Conservation (phyloP, 2,888 invertebrate species). For the Mylabris sibirica region DNA sequence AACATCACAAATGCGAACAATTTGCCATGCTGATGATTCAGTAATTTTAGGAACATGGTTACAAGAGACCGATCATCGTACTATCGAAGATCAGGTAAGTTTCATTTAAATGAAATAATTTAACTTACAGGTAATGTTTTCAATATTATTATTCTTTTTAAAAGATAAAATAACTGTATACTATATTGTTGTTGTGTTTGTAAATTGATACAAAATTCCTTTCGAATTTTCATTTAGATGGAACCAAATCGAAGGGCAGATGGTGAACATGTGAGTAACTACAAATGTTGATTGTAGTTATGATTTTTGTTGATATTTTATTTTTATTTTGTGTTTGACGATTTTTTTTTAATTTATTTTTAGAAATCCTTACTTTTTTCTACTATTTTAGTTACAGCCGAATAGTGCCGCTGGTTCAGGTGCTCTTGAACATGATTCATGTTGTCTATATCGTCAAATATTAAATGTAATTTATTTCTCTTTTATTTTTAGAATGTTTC, state of each 20-base stretch:
- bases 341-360: constrained; percentile 24
- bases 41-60: constrained; percentile 94
- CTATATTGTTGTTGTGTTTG: constrained; percentile 23
- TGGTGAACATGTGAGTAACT: constrained; percentile 80
- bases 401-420: constrained; percentile 96
- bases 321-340: constrained; percentile 40
- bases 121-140: background rate
- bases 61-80: constrained; percentile 94
- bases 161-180: constrained; percentile 25
- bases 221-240: constrained; percentile 68
- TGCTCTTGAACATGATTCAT: constrained; percentile 95
- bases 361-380: constrained; percentile 12
- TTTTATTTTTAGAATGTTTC: constrained; percentile 1
- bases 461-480: constrained; percentile 61
- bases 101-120: constrained; percentile 1
- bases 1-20: constrained; percentile 80
- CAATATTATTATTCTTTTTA: no score
- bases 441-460: constrained; percentile 83
- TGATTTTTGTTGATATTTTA: constrained; percentile 32
- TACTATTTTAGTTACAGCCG: constrained; percentile 78
- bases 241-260: constrained; percentile 84
- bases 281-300: constrained; percentile 39
- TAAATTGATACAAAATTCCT: constrained; percentile 26
- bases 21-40: constrained; percentile 89
- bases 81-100: constrained; percentile 94